phyloP scores from a whole-genome alignment of 2,888 invertebrate genomes.

The Sepiola atlantica region DNA sequence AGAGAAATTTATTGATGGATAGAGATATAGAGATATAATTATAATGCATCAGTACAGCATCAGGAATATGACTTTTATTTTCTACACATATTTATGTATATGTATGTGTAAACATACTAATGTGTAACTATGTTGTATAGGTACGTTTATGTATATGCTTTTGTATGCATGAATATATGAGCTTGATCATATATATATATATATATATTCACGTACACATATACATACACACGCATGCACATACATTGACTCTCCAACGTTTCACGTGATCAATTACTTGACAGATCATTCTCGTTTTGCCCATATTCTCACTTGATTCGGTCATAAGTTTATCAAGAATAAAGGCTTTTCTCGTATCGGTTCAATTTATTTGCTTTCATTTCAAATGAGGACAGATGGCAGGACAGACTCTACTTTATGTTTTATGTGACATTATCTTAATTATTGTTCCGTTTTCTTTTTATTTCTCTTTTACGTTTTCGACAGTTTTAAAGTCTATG shows the following conservation, averaged over 20 bases:
- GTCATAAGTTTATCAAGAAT: background rate
- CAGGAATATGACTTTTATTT: background rate
- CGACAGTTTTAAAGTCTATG: background rate
- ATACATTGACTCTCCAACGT: background rate
- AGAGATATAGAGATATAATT: too few species aligned
- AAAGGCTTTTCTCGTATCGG: background rate
- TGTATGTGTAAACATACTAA: background rate
- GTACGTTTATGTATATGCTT: background rate
- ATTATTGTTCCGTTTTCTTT: background rate
- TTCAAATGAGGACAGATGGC: background rate
- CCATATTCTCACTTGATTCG: background rate
- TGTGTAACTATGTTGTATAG: background rate
- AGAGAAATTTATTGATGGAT: too few species aligned
- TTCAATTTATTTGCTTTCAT: background rate
- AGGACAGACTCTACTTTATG: background rate
- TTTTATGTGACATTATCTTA: background rate
- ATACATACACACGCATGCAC: background rate
- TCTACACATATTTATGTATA: background rate
- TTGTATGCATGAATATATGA: background rate
- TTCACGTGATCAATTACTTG: background rate
- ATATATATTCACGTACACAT: background rate
- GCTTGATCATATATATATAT: background rate
- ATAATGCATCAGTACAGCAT: background rate
- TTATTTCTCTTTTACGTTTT: background rate
- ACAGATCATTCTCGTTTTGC: background rate